A percentile compares a stretch with the other conserved stretches of the same genome.
These are phyloP conservation scores for Gadus macrocephalus DNA, from an alignment of 2,113 vertebrate species.

Conservation along the genomic window DNA sequence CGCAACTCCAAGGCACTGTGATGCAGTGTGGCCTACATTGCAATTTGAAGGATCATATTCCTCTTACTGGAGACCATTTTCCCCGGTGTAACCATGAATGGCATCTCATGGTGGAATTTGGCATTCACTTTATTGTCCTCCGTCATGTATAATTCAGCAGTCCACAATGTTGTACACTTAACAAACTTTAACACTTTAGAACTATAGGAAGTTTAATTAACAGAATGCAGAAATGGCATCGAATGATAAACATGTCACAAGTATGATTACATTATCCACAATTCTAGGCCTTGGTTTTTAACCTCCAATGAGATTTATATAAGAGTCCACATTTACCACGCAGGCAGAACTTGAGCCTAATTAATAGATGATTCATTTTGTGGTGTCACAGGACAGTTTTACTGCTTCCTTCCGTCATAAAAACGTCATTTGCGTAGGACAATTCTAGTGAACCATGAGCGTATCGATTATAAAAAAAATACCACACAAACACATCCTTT, in stretches of 20 bases:
- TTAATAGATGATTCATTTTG: too few relatives aligned
- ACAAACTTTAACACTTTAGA: slow-evolving; percentile 45
- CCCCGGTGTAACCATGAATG: background rate
- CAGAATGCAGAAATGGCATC: slow-evolving; percentile 40
- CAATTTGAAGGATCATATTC: background rate
- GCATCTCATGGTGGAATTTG: slow-evolving; percentile 28
- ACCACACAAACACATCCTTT: too few relatives aligned
- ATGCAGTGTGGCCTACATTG: too few relatives aligned
- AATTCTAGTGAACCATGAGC: too few relatives aligned
- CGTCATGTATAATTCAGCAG: slow-evolving; percentile 60
- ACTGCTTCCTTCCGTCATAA: too few relatives aligned
- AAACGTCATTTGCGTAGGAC: too few relatives aligned
- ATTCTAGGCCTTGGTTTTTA: too few relatives aligned
- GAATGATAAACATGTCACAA: slow-evolving; percentile 32
- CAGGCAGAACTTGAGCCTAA: too few relatives aligned
- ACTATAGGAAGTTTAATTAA: slow-evolving; percentile 32
- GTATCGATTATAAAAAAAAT: too few relatives aligned
- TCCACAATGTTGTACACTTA: slow-evolving; percentile 48
- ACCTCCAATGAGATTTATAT: too few relatives aligned
- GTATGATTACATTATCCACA: background rate
- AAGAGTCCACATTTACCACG: too few relatives aligned
- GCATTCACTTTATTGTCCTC: slow-evolving; percentile 38
- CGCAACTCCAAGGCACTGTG: background rate
- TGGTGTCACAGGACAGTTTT: too few relatives aligned
- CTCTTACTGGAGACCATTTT: background rate